Evolutionary conservation across 2,797 vertebrate genomes (phyloP).

Genomic region (Pangasius mekongensis): DNA sequence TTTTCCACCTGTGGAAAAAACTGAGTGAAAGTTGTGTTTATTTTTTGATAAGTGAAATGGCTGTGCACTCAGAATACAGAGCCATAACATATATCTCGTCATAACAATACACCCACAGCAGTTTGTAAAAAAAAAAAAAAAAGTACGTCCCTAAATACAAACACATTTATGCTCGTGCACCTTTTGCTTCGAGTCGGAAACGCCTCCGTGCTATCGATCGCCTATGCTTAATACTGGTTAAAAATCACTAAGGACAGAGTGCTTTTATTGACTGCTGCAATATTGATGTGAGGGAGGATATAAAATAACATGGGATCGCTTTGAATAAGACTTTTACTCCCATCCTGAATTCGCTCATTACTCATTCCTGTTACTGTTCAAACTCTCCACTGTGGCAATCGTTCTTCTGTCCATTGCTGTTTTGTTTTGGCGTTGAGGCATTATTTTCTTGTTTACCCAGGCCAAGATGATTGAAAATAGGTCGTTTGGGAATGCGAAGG

Average conservation of each 20-base stretch:
- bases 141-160: background rate
- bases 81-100: background rate
- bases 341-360: constrained; percentile 24
- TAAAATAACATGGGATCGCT: constrained; percentile 63
- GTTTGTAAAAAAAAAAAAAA: background rate
- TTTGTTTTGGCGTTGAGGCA: constrained; percentile 68
- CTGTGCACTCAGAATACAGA: background rate
- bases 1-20: background rate
- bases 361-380: constrained; percentile 50
- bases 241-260: constrained; percentile 58
- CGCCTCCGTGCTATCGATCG: constrained; percentile 18
- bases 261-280: constrained; percentile 66
- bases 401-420: constrained; percentile 54
- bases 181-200: background rate
- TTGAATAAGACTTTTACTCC: constrained; percentile 59
- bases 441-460: constrained; percentile 67
- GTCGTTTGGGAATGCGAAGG: constrained; percentile 56
- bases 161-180: constrained; percentile 12
- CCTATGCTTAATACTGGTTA: constrained; percentile 48
- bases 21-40: background rate
- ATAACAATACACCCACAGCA: constrained; percentile 1
- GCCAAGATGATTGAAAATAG: constrained; percentile 56
- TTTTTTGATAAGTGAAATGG: background rate
- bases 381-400: constrained; percentile 53
- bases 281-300: constrained; percentile 58